phyloP scores from a whole-genome alignment of 1,140 invertebrate species.

The Aphelinus certus region DNA sequence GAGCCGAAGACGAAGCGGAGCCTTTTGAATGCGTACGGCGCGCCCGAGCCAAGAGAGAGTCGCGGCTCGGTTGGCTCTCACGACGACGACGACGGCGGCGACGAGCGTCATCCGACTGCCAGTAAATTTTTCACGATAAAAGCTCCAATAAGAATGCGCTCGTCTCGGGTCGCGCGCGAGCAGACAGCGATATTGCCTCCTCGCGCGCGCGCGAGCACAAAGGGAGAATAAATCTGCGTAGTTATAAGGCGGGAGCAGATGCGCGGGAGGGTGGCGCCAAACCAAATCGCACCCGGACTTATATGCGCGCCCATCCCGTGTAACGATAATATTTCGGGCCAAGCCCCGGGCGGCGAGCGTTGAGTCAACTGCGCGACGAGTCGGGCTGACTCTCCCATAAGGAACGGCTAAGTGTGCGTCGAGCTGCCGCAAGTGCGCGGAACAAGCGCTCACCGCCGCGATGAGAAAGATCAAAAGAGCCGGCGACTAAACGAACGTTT shows the following conservation, averaged over 20 bases:
- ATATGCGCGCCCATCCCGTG: neutral
- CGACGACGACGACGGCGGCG: neutral
- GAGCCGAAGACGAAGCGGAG: conserved; percentile 11
- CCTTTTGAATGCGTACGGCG: conserved; percentile 21
- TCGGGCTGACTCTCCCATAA: neutral
- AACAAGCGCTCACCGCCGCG: neutral
- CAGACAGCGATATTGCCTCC: too few relatives aligned
- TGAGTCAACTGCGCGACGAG: neutral
- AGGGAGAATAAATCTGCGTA: neutral
- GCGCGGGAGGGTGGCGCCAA: too few relatives aligned
- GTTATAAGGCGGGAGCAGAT: too few relatives aligned
- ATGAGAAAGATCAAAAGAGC: conserved; percentile 22
- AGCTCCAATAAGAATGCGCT: conserved; percentile 32
- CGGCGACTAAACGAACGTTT: too few relatives aligned
- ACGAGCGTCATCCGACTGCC: conserved; percentile 18
- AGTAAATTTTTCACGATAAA: conserved; percentile 37
- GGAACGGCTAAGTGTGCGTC: neutral
- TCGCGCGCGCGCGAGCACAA: neutral
- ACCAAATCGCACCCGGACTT: too few relatives aligned
- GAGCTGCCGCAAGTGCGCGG: neutral
- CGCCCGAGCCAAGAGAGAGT: conserved; percentile 16
- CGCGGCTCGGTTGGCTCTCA: too few relatives aligned
- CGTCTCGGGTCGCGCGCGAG: neutral
- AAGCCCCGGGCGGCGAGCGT: neutral
- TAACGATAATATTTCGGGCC: conserved; percentile 36